Base-by-base conservation (phyloP, 1,140 invertebrate genomes). In the Microplitis demolitor region DNA sequence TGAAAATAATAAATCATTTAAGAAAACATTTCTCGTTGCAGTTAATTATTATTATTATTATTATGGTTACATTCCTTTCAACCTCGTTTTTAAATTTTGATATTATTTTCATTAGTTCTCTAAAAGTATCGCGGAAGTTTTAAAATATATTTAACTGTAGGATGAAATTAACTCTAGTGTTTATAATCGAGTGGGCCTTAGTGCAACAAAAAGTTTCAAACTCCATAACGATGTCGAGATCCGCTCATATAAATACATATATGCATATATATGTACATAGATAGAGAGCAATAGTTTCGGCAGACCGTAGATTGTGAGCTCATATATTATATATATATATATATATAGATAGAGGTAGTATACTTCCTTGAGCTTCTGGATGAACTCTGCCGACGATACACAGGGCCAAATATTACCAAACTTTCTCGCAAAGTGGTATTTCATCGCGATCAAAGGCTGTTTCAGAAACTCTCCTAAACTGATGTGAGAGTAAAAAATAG, bases 361-460 rank as follows among this genome's bases (percentile, higher is more conserved):
- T 9, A 45, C 39, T 11, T 45, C 39, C 39, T 45, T 45, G 39
- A 45, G 39, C 39, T 45, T 45, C 4, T 45, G 24, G 33, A 68
- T 68, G 11, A 37, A 68, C 53, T 68, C 16, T 50, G 31, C 13
- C 24, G 35, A 62, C 45, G 60, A 70, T 61, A 51, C 11, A 70
- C 58, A 45, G n/a, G 54, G 45, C 24, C 24, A 62, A 61, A 70
- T 70, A 70, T 70, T 70, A 70, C 58, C n/a, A 70, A 70, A 62
- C 45, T 70, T 70, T 68, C 45, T 39, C 58, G 14, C 33, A 63
- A 45, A 50, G 69, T 34, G 31, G 45, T 63, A 70, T 70, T 63
- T 70, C 60, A 63, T 63, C 69, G 69, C 69, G 69, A 70, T 63
- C 69, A 70, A 70, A 70, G 69, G 60, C 69, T 39, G 4, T 4